Evolutionary conservation across 2,113 vertebrate genomes (phyloP), one percentile per base, ranked within the genome.

Genomic region (Octodon degus): DNA sequence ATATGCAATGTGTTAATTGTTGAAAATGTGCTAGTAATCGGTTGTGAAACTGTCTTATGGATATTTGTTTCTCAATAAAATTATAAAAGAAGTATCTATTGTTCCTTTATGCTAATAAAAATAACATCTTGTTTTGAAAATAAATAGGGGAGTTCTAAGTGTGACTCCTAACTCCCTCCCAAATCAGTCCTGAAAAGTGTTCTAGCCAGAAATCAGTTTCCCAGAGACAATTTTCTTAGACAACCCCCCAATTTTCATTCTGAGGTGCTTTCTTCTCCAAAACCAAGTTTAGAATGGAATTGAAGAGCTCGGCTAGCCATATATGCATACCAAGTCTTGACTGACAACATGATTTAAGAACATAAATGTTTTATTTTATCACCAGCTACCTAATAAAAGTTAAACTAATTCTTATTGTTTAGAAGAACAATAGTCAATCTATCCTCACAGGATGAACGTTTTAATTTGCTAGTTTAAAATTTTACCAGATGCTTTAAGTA

Each of bases 391-490:
- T 55, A 92, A 11, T 50, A 85, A 40, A 82, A 90, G 3, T 85
- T 87, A 95, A 86, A 79, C 4, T 30, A 90, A 87, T 83, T 37
- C 58, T 93, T n/a, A 70, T 1, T n/a, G 17, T 47, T 93, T 86
- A 68, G 86, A 92, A 96, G 92, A 86, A 40, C 14, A 40, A 77
- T n/a, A 77, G 32, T 80, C 40, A 91, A 92, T 53, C 60, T 79
- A 82, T 17, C 47, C 50, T 94, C 74, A 80, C 9, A 53, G 13
- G 53, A 25, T 10, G 87, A 94, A 91, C 16, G 89, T 89, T 86
- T 93, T 93, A 90, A 72, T 90, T 84, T 84, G 68, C 79, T 91
- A 92, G 82, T 83, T 89, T 90, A 91, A 80, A 37, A 84, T 34
- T 50, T 86, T 86, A 86, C 27, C 53, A 81, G 53, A 65, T n/a